Conservation (phyloP, 2,113 vertebrate species). For the Aplodontia rufa region DNA sequence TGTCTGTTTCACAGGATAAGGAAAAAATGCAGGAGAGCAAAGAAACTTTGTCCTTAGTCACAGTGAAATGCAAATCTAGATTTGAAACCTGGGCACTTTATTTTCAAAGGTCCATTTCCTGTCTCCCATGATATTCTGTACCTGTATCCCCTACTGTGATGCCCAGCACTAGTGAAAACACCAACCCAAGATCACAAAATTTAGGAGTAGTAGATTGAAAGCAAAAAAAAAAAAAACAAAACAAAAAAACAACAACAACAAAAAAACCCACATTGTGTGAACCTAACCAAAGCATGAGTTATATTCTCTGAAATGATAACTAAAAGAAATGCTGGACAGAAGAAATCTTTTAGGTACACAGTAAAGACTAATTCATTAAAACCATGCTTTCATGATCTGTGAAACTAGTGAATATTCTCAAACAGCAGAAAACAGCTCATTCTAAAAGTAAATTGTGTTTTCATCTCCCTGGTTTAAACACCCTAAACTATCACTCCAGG, state of each 20-base stretch:
- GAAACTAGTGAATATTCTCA: neutral
- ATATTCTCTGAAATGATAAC: neutral
- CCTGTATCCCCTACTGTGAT: neutral
- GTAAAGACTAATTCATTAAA: neutral
- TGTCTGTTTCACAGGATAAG: neutral
- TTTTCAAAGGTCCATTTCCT: neutral
- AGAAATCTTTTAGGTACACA: neutral
- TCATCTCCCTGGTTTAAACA: neutral
- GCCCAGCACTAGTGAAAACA: neutral
- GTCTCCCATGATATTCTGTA: neutral
- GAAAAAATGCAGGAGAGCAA: neutral
- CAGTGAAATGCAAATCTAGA: neutral
- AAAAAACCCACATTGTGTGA: neutral
- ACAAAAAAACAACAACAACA: too few species aligned
- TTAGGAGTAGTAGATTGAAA: neutral
- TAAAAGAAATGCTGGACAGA: neutral
- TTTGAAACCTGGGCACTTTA: neutral
- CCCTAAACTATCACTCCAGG: neutral
- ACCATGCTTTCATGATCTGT: neutral
- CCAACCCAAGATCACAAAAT: neutral
- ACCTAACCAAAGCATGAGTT: neutral
- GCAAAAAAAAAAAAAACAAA: neutral
- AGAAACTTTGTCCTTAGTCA: neutral
- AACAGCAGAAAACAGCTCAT: neutral
- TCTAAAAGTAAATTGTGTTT: slow-evolving; percentile 1